Percentiles rank a stretch among this genome's conserved stretches.
Evolutionary conservation across 2,113 vertebrate genomes (phyloP).

Genomic region (Ochotona curzoniae): DNA sequence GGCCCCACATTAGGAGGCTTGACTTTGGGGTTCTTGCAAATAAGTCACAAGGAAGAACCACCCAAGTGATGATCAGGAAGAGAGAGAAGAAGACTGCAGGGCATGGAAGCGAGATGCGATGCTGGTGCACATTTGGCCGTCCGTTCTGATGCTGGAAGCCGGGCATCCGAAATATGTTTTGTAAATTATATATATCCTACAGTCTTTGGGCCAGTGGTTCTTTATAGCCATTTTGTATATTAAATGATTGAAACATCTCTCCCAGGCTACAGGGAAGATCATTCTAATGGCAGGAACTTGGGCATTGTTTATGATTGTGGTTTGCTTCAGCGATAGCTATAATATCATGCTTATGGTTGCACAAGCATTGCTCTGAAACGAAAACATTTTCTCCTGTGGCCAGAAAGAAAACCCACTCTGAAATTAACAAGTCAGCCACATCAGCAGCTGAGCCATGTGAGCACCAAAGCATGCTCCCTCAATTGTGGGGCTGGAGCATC

Average conservation of each 20-base stretch:
- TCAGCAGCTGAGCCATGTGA: not conserved
- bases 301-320: conserved; percentile 11
- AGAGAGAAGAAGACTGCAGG: not conserved
- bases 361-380: not conserved
- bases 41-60: not conserved
- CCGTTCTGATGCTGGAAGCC: not conserved
- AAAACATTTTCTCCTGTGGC: not conserved
- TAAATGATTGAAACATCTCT: conserved; percentile 50
- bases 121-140: not conserved
- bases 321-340: not conserved
- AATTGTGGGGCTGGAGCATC: not conserved
- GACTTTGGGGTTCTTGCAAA: not conserved
- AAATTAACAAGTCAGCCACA: not conserved
- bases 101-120: not conserved
- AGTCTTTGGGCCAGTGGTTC: conserved; percentile 49
- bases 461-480: not conserved
- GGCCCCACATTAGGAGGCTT: too few relatives aligned
- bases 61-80: not conserved
- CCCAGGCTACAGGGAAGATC: not conserved
- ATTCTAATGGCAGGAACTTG: conserved; percentile 29
- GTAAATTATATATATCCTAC: not conserved
- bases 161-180: conserved; percentile 18
- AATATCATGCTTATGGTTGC: not conserved
- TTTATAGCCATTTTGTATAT: not conserved
- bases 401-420: not conserved